Conservation (phyloP, 2,888 invertebrate genomes). For the Corbicula japonica region DNA sequence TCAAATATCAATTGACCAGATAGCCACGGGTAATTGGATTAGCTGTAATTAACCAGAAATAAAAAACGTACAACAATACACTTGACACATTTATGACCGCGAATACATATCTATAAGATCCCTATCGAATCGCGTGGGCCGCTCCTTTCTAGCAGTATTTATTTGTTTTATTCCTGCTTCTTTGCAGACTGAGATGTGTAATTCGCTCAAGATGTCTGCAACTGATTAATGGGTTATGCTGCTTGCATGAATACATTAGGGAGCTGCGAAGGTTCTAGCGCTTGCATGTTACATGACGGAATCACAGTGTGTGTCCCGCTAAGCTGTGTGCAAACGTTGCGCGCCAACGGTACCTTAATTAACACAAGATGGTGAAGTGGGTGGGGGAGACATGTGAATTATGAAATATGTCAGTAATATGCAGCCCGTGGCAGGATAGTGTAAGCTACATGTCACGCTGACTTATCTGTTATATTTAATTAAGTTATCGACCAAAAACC, state of each 20-base stretch:
- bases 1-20: slow-evolving; percentile 20
- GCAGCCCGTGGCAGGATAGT: not conserved
- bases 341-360: slow-evolving; percentile 50
- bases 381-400: slow-evolving; percentile 7
- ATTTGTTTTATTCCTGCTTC: slow-evolving; percentile 1
- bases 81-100: slow-evolving; percentile 40
- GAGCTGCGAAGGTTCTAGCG: slow-evolving; percentile 24
- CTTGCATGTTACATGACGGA: slow-evolving; percentile 30
- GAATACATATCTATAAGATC: slow-evolving; percentile 11
- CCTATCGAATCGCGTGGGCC: slow-evolving; percentile 1
- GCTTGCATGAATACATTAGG: slow-evolving; percentile 42
- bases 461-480: slow-evolving; percentile 11
- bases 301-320: slow-evolving; percentile 14
- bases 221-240: slow-evolving; percentile 33
- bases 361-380: slow-evolving; percentile 13
- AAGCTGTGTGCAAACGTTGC: slow-evolving; percentile 14
- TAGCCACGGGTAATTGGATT: slow-evolving; percentile 34
- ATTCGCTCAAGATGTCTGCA: slow-evolving; percentile 38
- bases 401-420: slow-evolving; percentile 24
- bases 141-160: not conserved
- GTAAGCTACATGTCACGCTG: slow-evolving; percentile 8
- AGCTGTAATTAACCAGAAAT: slow-evolving; percentile 28
- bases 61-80: slow-evolving; percentile 28
- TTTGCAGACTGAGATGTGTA: slow-evolving; percentile 19
- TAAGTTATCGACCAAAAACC: slow-evolving; percentile 6